Conservation (phyloP, 92 coral and sea anemone genomes). For the Pocillopora meandrina region DNA sequence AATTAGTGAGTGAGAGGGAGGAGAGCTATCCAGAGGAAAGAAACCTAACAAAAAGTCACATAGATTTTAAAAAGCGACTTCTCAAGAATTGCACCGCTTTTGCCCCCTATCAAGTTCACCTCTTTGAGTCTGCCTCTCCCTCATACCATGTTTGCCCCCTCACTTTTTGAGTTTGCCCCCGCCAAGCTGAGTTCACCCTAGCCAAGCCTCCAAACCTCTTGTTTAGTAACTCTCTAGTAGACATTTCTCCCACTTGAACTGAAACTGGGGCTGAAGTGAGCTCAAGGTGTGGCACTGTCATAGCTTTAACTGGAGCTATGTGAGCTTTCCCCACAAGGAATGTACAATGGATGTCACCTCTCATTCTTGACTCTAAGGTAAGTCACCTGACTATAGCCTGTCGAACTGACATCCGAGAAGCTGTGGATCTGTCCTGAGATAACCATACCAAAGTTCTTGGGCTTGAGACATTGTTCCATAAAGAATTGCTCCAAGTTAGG, state of each 20-base stretch:
- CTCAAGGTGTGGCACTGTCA: conserved; percentile 44
- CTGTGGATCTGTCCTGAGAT: conserved; percentile 36
- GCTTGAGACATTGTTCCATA: conserved; percentile 34
- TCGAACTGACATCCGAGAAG: conserved; percentile 47
- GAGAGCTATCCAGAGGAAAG: neutral
- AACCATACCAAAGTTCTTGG: conserved; percentile 19
- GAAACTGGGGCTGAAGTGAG: conserved; percentile 54
- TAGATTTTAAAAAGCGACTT: too few species aligned
- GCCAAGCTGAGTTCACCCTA: too few species aligned
- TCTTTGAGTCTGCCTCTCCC: too few species aligned
- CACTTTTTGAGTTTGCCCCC: too few species aligned
- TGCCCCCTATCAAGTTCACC: too few species aligned
- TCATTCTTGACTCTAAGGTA: conserved; percentile 8
- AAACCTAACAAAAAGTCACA: neutral
- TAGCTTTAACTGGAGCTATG: conserved; percentile 29
- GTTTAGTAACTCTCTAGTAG: conserved; percentile 11
- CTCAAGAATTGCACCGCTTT: too few species aligned
- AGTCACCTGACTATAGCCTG: conserved; percentile 33
- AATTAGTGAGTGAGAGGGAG: neutral
- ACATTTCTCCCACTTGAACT: conserved; percentile 40
- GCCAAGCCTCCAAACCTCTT: too few species aligned
- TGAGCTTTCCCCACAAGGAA: conserved; percentile 44
- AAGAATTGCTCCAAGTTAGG: conserved; percentile 8
- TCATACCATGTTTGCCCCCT: too few species aligned
- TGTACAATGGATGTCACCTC: conserved; percentile 43